phyloP scores from a whole-genome alignment of 2,113 vertebrate genomes.

The Platanista minor region DNA sequence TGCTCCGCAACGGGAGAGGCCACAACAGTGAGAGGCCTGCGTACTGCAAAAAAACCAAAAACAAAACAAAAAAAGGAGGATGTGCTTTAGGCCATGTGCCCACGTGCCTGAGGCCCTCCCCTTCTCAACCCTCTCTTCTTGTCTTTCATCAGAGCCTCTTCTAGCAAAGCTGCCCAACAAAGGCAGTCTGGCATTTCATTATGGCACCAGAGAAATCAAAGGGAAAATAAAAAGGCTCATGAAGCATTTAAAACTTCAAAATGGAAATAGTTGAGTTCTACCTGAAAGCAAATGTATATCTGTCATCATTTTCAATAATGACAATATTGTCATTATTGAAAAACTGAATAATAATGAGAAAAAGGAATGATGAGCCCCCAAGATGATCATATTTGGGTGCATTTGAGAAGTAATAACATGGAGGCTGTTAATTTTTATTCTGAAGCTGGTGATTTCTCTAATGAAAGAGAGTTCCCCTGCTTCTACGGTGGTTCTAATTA shows the following conservation, averaged over 20 bases:
- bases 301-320: too few species aligned
- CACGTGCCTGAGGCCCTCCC: not conserved
- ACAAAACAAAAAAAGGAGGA: not conserved
- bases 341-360: not conserved
- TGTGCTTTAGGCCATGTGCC: not conserved
- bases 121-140: not conserved
- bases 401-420: not conserved
- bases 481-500: not conserved
- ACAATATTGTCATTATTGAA: not conserved
- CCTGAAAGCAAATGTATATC: not conserved
- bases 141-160: not conserved
- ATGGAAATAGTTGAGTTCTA: not conserved
- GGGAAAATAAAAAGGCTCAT: not conserved
- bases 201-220: not conserved
- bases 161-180: not conserved
- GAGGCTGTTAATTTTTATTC: not conserved
- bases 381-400: not conserved
- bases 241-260: not conserved
- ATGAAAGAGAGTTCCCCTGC: not conserved
- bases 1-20: too few species aligned
- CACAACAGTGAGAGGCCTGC: too few species aligned
- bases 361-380: not conserved
- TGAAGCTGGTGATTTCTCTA: not conserved
- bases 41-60: too few species aligned
- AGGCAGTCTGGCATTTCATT: conserved; percentile 7